These are phyloP conservation scores for Lumbricus terrestris DNA, from an alignment of 2,888 invertebrate species.

Conservation along the genomic window DNA sequence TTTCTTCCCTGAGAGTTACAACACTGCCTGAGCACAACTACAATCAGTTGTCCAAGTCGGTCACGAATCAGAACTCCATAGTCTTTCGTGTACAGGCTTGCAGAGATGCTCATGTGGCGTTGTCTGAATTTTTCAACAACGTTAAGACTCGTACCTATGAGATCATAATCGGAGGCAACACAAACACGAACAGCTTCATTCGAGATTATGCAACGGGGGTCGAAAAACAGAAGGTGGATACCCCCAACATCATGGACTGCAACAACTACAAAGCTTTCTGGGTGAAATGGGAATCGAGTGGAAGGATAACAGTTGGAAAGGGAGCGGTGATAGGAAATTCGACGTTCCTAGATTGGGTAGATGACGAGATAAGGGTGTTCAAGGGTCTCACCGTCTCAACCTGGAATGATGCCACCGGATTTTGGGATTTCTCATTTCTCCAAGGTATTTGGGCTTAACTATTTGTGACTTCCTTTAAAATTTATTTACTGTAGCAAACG, in stretches of 20 bases:
- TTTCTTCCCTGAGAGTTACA: slow-evolving; percentile 7
- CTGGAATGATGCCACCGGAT: background rate
- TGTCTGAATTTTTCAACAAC: slow-evolving; percentile 10
- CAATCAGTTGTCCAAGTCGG: slow-evolving; percentile 21
- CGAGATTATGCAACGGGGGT: background rate
- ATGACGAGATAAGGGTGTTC: background rate
- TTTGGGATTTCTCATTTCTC: slow-evolving; percentile 24
- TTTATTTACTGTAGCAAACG: background rate
- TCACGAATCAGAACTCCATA: slow-evolving; percentile 9
- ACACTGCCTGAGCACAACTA: slow-evolving; percentile 19
- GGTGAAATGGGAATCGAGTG: slow-evolving; percentile 15
- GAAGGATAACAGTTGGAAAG: background rate
- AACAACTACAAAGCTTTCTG: slow-evolving; percentile 28
- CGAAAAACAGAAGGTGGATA: slow-evolving; percentile 5
- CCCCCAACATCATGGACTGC: slow-evolving; percentile 28
- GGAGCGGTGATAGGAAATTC: slow-evolving; percentile 14
- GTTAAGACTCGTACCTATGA: slow-evolving; percentile 20
- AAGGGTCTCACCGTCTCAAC: slow-evolving; percentile 19
- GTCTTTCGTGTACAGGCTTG: slow-evolving; percentile 23
- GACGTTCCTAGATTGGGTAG: slow-evolving; percentile 17
- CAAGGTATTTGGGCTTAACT: background rate
- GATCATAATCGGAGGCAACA: slow-evolving; percentile 23
- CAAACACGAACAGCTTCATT: slow-evolving; percentile 20
- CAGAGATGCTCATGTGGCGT: slow-evolving; percentile 25
- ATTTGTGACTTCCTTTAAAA: background rate